Evolutionary conservation across 2,113 vertebrate species (phyloP), one percentile per base, ranked within the genome.

Genomic region (Apodemus speciosus): DNA sequence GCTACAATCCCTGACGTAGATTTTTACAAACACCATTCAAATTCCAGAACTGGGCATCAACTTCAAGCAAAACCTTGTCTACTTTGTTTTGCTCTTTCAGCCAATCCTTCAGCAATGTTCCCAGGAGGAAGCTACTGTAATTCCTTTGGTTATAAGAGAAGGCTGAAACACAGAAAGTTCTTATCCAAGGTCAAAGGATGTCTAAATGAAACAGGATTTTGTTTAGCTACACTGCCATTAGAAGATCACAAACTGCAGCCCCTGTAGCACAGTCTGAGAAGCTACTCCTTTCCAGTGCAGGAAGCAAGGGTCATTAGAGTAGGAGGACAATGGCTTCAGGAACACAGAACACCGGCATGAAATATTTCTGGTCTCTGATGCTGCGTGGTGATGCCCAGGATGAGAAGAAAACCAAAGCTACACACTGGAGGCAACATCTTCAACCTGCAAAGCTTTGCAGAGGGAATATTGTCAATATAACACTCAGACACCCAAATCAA

Each of bases 311-410:
- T 27, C n/a, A 27, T 43, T 56, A 15, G 8, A 53, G 7, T 27
- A 35, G 21, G 60, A 91, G 68, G 40, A 81, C 9, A 77, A 35
- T 21, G 20, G 35, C 49, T 95, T 66, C 38, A 86, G 40, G 51
- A 35, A 71, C 18, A 23, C 0, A 21, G 66, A 91, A 56, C 21
- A 9, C 2, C 1, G 7, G 13, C 40, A 46, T 25, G 40, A 64
- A 64, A 11, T 3, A 18, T 2, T 35, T 21, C 81, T 68, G 40
- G 6, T 88, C 30, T 85, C 60, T 23, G 51, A 94, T 71, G 30
- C 18, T 56, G 0, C 13, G 0, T 2, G 18, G 5, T 5, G 4
- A n/a, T 6, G 77, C 13, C 38, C 6, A 5, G 23, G 77, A 9
- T 0, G 9, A 77, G 23, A 2, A 53, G 35, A 9, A n/a, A 71